These are phyloP conservation scores for Hemichromis elongatus DNA, from an alignment of 2,113 vertebrate species.

Conservation along the genomic window DNA sequence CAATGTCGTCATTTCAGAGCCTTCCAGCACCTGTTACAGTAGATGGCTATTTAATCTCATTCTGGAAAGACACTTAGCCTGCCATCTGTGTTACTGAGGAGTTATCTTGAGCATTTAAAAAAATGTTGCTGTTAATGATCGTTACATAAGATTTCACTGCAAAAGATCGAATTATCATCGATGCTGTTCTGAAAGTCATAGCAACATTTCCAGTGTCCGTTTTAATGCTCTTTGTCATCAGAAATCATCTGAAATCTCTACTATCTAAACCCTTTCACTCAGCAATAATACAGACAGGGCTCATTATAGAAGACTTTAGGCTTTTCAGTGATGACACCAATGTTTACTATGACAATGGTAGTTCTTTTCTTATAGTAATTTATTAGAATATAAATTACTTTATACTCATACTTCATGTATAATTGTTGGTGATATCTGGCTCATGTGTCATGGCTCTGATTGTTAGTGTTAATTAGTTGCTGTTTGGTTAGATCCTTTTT, in stretches of 20 bases:
- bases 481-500: not conserved
- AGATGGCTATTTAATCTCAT: not conserved
- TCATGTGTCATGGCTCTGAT: not conserved
- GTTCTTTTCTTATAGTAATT: not conserved
- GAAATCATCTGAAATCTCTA: too few relatives aligned
- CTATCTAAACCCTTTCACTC: too few relatives aligned
- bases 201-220: not conserved
- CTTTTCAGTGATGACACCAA: not conserved
- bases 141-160: not conserved
- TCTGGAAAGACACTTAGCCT: not conserved
- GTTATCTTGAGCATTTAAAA: not conserved
- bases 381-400: not conserved
- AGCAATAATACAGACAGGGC: not conserved
- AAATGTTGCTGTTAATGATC: not conserved
- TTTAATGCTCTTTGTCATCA: not conserved
- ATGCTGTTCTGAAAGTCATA: not conserved
- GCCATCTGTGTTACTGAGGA: not conserved
- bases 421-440: not conserved
- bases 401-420: not conserved
- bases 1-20: not conserved
- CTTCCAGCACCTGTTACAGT: not conserved
- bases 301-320: not conserved
- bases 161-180: not conserved
- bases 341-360: too few relatives aligned
- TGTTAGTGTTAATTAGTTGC: not conserved